Base-by-base conservation (phyloP, 1,140 invertebrate genomes). In the Chlorops oryzae region DNA sequence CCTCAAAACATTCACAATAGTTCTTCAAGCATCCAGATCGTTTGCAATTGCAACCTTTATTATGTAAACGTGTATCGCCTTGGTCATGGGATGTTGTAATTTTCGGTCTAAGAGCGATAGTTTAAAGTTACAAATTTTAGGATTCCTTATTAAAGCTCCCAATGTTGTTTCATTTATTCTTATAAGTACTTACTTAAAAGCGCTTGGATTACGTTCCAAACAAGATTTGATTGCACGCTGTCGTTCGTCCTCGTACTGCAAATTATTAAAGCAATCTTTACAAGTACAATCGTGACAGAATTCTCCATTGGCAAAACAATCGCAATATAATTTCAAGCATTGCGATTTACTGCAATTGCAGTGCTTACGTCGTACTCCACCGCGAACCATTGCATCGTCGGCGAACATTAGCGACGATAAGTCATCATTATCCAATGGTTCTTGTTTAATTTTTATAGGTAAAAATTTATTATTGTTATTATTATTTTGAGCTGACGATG, bases 1-100 rank as follows among this genome's bases (percentile, higher is more conserved):
- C 96, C 83, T 99, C 97, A 65, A 98, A 99, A 75, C 97, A 99
- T 81, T 99, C 97, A 75, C 97, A 99, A 73, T 99, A 99, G 76
- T 99, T 99, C 73, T 99, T 99, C 22, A 99, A 79, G 77, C 97
- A 99, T 7, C 95, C 95, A 32, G 94, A 98, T 48, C 96, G 80
- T 77, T 98, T 98, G 73, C 97, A 99, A 67, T 99, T 98, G 67
- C 97, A 99, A 3, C 97, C 97, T 77, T 98, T 99, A 54, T 96
- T 98, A 63, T 99, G 96, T 63, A 93, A 77, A 46, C 92, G 51
- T 77, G 77, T 54, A 23, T 81, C 81, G 0, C 81, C 81, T 2
- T 78, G 77, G 58, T 84, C 82, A 17, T 77, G 76, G 4, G 77
- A 79, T 77, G 92, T 89, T 45, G 95, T 96, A 58, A 99, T 99